phyloP scores from a whole-genome alignment of 2,888 invertebrate species.

The Achlya flavicornis region DNA sequence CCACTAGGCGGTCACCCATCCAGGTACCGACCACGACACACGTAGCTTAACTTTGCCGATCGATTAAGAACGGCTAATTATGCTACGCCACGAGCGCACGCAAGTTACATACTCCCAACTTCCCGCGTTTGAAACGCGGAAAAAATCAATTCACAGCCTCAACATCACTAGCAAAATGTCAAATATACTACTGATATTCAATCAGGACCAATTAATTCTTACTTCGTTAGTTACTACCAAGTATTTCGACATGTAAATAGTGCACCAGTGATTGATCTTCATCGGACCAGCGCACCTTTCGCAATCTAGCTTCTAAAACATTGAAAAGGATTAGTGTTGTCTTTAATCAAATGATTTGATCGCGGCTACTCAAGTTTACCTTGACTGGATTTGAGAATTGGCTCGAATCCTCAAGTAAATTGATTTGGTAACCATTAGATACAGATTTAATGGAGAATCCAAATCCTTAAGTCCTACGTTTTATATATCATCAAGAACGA shows the following conservation, averaged over 20 bases:
- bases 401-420: neutral
- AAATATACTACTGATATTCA: neutral
- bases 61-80: too few species aligned
- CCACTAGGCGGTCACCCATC: too few species aligned
- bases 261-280: neutral
- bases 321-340: neutral
- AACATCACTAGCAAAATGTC: slow-evolving; percentile 4
- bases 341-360: neutral
- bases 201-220: neutral
- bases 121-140: too few species aligned
- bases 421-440: neutral
- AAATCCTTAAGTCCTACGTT: too few species aligned
- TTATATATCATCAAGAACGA: too few species aligned
- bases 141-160: neutral
- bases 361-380: neutral
- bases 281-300: neutral
- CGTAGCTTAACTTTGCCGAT: too few species aligned
- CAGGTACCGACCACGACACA: too few species aligned
- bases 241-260: neutral
- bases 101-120: too few species aligned
- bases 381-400: neutral
- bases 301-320: neutral
- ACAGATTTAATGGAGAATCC: neutral
- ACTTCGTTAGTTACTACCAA: neutral
- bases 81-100: too few species aligned